Evolutionary conservation across 2,797 vertebrate genomes (phyloP).

Genomic region (Notoglanidium macrostoma): DNA sequence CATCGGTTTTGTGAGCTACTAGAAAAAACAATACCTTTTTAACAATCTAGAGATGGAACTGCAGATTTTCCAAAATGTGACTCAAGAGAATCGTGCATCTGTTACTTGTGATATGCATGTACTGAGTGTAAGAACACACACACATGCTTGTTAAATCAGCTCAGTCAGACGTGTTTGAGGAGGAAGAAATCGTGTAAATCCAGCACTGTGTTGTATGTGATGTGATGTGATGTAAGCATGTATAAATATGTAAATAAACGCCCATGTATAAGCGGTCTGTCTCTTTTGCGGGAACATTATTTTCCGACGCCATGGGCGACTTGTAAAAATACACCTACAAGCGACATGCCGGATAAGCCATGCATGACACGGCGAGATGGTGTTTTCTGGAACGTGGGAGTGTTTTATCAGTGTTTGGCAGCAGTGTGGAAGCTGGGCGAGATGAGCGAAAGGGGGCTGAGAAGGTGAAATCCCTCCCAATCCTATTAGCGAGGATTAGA

Average conservation of each 20-base stretch:
- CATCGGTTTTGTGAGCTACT: background rate
- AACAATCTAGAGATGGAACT: background rate
- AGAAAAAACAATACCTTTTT: background rate
- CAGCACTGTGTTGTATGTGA: background rate
- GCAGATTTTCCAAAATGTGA: background rate
- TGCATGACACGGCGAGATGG: slow-evolving; percentile 46
- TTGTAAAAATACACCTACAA: slow-evolving; percentile 25
- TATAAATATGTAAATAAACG: slow-evolving; percentile 11
- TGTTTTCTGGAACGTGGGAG: slow-evolving; percentile 63
- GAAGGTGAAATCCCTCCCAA: slow-evolving; percentile 79
- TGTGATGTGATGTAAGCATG: background rate
- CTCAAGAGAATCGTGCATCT: background rate
- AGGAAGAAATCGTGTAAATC: background rate
- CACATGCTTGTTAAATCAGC: background rate
- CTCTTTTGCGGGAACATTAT: background rate
- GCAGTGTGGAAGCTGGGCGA: slow-evolving; percentile 69
- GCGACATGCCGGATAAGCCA: slow-evolving; percentile 26
- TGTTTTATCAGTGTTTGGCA: slow-evolving; percentile 77
- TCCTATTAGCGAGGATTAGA: slow-evolving; percentile 83
- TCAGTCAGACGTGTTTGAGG: background rate
- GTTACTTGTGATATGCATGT: background rate
- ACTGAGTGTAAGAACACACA: background rate
- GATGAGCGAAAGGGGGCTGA: slow-evolving; percentile 73
- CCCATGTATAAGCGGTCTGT: background rate
- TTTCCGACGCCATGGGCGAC: background rate